A percentile compares a stretch with the other conserved stretches of the same genome.
These are phyloP conservation scores for Misgurnus mizolepis DNA, from an alignment of 2,113 vertebrate species.

Conservation along the genomic window DNA sequence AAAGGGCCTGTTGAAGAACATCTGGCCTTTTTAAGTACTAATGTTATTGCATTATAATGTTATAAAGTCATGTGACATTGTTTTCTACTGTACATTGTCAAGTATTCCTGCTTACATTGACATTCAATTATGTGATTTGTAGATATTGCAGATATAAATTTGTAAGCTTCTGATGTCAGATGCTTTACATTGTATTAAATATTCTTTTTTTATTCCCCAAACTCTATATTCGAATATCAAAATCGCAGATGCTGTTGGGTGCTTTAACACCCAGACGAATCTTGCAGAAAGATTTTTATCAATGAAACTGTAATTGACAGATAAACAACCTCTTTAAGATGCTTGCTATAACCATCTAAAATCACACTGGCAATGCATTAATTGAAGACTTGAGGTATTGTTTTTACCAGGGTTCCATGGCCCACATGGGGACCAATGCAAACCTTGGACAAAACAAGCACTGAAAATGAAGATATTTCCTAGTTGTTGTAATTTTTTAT, in stretches of 20 bases:
- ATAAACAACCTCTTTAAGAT: no score
- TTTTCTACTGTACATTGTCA: constrained; percentile 53
- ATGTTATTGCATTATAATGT: constrained; percentile 56
- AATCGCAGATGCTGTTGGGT: not conserved
- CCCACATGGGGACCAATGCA: no score
- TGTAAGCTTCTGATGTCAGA: constrained; percentile 59
- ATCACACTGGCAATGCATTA: no score
- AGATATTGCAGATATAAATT: constrained; percentile 42
- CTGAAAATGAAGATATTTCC: no score
- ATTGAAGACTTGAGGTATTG: no score
- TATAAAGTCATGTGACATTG: constrained; percentile 45
- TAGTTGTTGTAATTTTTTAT: no score
- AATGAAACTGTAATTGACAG: not conserved
- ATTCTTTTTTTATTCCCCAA: constrained; percentile 50
- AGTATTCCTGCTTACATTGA: constrained; percentile 50
- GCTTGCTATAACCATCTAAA: no score
- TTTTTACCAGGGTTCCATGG: no score
- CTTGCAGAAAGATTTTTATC: not conserved
- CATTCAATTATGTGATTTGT: constrained; percentile 63
- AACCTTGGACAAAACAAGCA: no score
- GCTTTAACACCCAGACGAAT: not conserved
- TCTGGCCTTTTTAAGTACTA: constrained; percentile 54
- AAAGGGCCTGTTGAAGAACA: constrained; percentile 49
- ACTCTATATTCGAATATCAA: constrained; percentile 8
- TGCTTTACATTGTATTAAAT: constrained; percentile 64